These are phyloP conservation scores for Pteronura brasiliensis DNA, from an alignment of 2,113 vertebrate species.

Conservation along the genomic window DNA sequence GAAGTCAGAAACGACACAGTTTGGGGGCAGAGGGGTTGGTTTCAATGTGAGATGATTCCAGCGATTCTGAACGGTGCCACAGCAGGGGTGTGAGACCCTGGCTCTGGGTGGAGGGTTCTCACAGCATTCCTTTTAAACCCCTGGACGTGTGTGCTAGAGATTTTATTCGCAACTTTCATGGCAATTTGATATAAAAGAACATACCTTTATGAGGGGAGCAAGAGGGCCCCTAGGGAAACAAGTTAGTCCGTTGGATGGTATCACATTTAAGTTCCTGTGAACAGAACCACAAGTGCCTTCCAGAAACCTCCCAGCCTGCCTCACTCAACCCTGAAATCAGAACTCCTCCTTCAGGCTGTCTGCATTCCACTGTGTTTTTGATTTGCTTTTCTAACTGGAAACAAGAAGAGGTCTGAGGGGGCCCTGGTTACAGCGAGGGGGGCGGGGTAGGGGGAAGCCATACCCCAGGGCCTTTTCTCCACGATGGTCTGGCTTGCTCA, in stretches of 20 bases:
- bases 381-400: background rate
- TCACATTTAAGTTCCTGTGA: background rate
- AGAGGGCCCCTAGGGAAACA: background rate
- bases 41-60: background rate
- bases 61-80: background rate
- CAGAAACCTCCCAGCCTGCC: background rate
- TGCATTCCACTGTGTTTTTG: background rate
- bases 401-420: background rate
- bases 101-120: background rate
- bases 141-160: background rate
- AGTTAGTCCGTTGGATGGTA: background rate
- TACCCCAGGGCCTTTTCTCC: background rate
- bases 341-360: background rate
- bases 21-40: no score
- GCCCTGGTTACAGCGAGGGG: no score
- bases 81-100: background rate
- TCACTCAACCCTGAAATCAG: background rate
- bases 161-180: background rate
- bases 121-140: background rate
- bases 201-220: background rate
- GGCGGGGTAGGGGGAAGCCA: rapidly evolving
- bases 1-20: background rate
- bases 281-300: background rate
- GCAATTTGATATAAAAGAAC: background rate
- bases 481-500: background rate